Evolutionary conservation across 2,888 invertebrate species (phyloP).

Genomic region (Diarsia dahlii): DNA sequence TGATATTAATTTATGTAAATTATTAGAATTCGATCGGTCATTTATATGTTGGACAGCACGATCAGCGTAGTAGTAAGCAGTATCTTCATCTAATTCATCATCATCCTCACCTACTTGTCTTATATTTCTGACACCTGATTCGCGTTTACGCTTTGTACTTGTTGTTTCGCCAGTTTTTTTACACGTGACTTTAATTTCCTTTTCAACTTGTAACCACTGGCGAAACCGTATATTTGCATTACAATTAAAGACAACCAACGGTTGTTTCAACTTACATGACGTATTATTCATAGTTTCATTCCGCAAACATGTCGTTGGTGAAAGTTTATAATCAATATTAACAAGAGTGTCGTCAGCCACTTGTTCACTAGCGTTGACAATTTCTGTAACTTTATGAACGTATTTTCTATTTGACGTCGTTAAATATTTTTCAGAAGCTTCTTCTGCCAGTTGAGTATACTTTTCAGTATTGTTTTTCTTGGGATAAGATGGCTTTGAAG

Average conservation of each 20-base stretch:
- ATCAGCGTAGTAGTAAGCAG: constrained; percentile 79
- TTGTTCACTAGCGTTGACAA: constrained; percentile 86
- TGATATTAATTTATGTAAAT: constrained; percentile 80
- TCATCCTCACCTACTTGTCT: constrained; percentile 73
- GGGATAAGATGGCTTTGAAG: not conserved
- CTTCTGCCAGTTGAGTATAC: constrained; percentile 42
- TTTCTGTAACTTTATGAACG: constrained; percentile 74
- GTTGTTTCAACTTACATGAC: constrained; percentile 65
- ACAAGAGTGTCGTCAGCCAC: constrained; percentile 88
- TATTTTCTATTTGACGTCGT: constrained; percentile 71
- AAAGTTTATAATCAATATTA: constrained; percentile 71
- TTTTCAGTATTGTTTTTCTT: constrained; percentile 15
- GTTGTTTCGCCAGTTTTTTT: constrained; percentile 27
- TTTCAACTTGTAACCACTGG: constrained; percentile 28
- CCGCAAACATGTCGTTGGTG: constrained; percentile 69
- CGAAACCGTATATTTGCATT: constrained; percentile 43
- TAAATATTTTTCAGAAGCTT: constrained; percentile 59
- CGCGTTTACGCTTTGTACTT: constrained; percentile 39
- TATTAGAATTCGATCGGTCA: constrained; percentile 72
- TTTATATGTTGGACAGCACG: constrained; percentile 77
- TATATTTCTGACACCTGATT: constrained; percentile 59
- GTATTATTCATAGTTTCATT: constrained; percentile 48
- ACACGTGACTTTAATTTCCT: constrained; percentile 57
- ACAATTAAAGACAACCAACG: constrained; percentile 65
- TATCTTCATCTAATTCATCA: constrained; percentile 80